phyloP scores from a whole-genome alignment of 2,888 invertebrate genomes.

The Exephanes ischioxanthus region DNA sequence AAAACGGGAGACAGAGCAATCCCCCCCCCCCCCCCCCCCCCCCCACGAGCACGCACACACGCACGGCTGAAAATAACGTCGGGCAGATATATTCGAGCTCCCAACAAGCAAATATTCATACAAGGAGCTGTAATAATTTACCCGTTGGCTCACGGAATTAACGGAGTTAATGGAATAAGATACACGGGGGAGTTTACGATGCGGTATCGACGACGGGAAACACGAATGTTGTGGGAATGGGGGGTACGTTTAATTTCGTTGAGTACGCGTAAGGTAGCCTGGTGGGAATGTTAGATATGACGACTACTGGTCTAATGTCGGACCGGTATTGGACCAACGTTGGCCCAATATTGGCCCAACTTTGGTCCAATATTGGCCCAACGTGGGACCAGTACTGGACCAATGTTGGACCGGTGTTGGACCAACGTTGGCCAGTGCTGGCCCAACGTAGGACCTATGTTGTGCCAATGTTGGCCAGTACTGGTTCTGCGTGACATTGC shows the following conservation, averaged over 20 bases:
- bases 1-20: conserved; percentile 16
- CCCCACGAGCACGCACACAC: not conserved
- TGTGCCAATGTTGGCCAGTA: not conserved
- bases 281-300: too few species aligned
- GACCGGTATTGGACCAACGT: too few species aligned
- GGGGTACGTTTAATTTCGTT: conserved; percentile 15
- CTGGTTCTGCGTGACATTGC: too few species aligned
- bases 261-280: too few species aligned
- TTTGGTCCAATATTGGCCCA: too few species aligned
- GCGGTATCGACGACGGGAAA: not conserved
- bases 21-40: too few species aligned
- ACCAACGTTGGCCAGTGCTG: not conserved
- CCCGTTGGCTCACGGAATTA: not conserved
- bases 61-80: conserved; percentile 35
- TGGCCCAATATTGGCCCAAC: too few species aligned
- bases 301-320: too few species aligned
- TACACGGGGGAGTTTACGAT: not conserved
- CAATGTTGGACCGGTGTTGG: too few species aligned
- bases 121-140: conserved; percentile 20
- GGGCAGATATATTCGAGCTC: conserved; percentile 21
- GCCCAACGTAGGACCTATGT: too few species aligned
- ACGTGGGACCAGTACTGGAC: too few species aligned
- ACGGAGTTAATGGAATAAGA: conserved; percentile 4
- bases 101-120: conserved; percentile 43
- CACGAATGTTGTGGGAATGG: not conserved